Evolutionary conservation across 35 echinoderm and acorn worm genomes (phyloP).

Genomic region (Ptychodera flava): DNA sequence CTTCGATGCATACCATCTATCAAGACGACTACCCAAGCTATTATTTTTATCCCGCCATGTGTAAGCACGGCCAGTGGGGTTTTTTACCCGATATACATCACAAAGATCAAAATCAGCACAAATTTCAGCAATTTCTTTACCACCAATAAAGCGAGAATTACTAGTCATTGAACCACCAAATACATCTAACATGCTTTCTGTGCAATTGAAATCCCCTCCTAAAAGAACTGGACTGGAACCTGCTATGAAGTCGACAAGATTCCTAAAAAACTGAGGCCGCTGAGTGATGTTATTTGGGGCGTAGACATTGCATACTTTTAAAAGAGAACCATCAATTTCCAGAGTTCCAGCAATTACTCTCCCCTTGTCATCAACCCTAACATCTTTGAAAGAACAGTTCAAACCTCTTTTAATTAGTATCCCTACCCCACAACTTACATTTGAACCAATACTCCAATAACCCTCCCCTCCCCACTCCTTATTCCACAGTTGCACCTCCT

Average conservation of each 20-base stretch:
- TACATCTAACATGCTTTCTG: background rate
- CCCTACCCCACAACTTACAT: background rate
- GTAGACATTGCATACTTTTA: background rate
- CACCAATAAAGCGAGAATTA: background rate
- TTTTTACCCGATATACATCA: background rate
- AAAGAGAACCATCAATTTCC: background rate
- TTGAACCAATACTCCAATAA: background rate
- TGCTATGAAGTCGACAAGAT: background rate
- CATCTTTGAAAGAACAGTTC: too few relatives aligned
- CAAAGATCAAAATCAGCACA: background rate
- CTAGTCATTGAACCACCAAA: background rate
- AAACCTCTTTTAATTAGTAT: background rate
- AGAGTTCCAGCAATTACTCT: background rate
- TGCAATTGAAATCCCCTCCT: background rate
- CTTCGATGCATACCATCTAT: background rate
- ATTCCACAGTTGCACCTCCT: background rate
- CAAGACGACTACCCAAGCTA: background rate
- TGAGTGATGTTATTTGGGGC: background rate
- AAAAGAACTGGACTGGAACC: background rate
- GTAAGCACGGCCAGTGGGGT: background rate
- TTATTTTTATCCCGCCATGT: background rate
- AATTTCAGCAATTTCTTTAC: background rate
- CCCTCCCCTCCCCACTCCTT: background rate
- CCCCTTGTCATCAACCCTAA: background rate
- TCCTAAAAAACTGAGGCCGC: background rate